phyloP scores from a whole-genome alignment of 1,140 invertebrate species.

The Anthonomus grandis region DNA sequence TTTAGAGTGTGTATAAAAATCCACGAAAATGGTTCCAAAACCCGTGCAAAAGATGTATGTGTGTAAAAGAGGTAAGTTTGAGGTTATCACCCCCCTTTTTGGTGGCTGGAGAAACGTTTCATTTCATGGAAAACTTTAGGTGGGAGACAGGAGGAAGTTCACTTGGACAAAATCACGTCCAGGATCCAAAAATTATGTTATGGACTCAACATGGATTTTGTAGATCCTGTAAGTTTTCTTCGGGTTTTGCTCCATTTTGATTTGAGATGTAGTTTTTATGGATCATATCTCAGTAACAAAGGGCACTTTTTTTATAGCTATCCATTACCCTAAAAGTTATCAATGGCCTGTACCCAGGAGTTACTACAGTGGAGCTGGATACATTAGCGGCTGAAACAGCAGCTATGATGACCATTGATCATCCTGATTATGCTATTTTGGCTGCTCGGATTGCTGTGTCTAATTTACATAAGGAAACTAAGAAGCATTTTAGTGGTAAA shows the following conservation, averaged over 20 bases:
- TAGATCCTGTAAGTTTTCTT: constrained; percentile 93
- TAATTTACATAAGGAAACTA: constrained; percentile 97
- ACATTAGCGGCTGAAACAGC: constrained; percentile 96
- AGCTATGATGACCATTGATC: constrained; percentile 92
- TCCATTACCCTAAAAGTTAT: constrained; percentile 84
- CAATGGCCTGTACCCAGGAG: constrained; percentile 90
- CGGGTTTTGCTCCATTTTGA: neutral
- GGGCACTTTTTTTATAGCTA: constrained; percentile 10
- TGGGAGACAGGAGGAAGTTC: constrained; percentile 88
- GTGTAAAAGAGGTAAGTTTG: constrained; percentile 51
- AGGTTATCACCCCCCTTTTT: constrained; percentile 8
- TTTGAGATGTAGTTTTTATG: no score
- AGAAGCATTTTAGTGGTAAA: constrained; percentile 82
- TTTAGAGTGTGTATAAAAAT: no score
- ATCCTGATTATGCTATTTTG: constrained; percentile 95
- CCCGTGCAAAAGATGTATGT: constrained; percentile 52
- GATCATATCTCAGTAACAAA: neutral
- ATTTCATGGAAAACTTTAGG: constrained; percentile 52
- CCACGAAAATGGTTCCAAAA: constrained; percentile 32
- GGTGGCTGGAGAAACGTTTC: neutral
- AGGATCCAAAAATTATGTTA: constrained; percentile 94
- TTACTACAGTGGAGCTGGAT: constrained; percentile 95
- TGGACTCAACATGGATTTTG: constrained; percentile 91
- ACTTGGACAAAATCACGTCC: constrained; percentile 98
- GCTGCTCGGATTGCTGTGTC: constrained; percentile 95